Evolutionary conservation across 1,140 invertebrate species (phyloP).

Genomic region (Neuroterus valhalla): DNA sequence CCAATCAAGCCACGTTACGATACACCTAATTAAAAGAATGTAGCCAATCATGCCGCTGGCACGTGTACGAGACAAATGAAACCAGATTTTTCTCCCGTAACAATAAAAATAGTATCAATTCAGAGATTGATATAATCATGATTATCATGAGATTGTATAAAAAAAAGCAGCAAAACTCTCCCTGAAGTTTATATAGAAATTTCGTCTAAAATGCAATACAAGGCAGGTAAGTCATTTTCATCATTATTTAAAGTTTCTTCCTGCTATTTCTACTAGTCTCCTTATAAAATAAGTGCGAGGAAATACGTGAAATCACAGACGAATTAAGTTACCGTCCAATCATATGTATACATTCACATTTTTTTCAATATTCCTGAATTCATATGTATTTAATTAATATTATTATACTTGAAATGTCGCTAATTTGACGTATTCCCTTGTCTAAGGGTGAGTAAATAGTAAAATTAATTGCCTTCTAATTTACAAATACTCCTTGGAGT

Average conservation of each 20-base stretch:
- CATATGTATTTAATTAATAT: neutral
- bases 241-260: neutral
- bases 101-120: too few species aligned
- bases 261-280: neutral
- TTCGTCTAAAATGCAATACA: conserved; percentile 11
- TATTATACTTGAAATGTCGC: neutral
- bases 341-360: neutral
- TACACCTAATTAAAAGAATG: neutral
- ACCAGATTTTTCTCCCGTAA: too few species aligned
- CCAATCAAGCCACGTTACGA: conserved; percentile 42
- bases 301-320: conserved; percentile 20
- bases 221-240: neutral
- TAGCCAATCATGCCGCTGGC: neutral
- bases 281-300: neutral
- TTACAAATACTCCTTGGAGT: neutral
- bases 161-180: too few species aligned
- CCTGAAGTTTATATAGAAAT: too few species aligned
- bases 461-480: conserved; percentile 17
- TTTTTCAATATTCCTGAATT: neutral
- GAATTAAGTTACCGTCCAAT: conserved; percentile 14
- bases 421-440: conserved; percentile 10
- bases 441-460: neutral
- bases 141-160: too few species aligned
- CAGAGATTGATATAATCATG: too few species aligned
- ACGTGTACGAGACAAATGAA: too few species aligned